phyloP scores from a whole-genome alignment of 2,888 invertebrate genomes.

The Chaetogeoica ovagalla region DNA sequence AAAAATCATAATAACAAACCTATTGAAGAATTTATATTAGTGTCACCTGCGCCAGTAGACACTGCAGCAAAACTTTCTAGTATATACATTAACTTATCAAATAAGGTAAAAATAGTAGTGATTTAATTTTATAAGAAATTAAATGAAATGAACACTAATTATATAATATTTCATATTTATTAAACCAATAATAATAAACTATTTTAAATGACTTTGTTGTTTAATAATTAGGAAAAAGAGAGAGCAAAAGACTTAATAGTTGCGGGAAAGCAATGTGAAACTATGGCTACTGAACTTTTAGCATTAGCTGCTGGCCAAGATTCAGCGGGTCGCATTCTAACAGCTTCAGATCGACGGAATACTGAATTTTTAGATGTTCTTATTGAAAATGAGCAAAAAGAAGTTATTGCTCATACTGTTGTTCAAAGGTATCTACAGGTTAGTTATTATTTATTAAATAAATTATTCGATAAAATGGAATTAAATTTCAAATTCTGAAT shows the following conservation, averaged over 20 bases:
- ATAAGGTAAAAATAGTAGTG: conserved; percentile 67
- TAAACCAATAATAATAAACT: no score
- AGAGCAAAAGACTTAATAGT: conserved; percentile 93
- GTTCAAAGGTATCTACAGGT: conserved; percentile 95
- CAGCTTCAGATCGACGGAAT: conserved; percentile 91
- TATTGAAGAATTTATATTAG: conserved; percentile 94
- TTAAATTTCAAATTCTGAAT: not conserved
- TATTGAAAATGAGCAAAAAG: conserved; percentile 98
- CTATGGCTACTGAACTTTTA: conserved; percentile 94
- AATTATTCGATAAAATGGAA: not conserved
- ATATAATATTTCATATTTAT: no score
- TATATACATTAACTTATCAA: conserved; percentile 83
- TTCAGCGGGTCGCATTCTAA: conserved; percentile 90
- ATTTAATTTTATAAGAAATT: not conserved
- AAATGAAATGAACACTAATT: no score
- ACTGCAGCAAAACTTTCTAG: conserved; percentile 97
- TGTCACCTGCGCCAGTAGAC: conserved; percentile 99
- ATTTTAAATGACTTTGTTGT: no score
- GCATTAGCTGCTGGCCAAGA: conserved; percentile 92
- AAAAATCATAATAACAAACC: conserved; percentile 95
- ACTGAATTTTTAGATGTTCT: conserved; percentile 94
- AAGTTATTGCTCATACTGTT: conserved; percentile 94
- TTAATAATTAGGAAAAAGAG: conserved; percentile 80
- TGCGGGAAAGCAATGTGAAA: conserved; percentile 94
- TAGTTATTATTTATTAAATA: conserved; percentile 28